phyloP scores from a whole-genome alignment of 2,113 vertebrate genomes.

The Cervus canadensis region DNA sequence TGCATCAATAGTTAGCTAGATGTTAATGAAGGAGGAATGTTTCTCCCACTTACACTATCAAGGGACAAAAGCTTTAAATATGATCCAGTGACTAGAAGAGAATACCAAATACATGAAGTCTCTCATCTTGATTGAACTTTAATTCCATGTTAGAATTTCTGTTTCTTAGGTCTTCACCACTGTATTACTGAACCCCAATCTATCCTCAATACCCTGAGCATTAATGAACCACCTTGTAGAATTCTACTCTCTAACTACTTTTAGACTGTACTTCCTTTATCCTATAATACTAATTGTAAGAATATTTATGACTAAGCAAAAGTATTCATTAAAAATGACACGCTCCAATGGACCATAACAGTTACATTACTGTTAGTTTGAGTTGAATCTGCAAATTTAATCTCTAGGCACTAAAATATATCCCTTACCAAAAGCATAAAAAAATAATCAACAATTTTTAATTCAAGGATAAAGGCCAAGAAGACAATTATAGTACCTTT shows the following conservation, averaged over 20 bases:
- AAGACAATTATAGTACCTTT: conserved; percentile 88
- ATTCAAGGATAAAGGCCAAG: conserved; percentile 35
- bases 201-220: background rate
- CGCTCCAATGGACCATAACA: background rate
- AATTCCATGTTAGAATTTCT: background rate
- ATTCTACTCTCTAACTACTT: background rate
- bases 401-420: conserved; percentile 26
- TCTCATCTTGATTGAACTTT: background rate
- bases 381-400: conserved; percentile 25
- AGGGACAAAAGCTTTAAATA: conserved; percentile 13
- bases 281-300: background rate
- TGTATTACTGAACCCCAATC: background rate
- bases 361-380: background rate
- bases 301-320: conserved; percentile 10
- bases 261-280: conserved; percentile 28
- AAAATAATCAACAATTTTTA: conserved; percentile 24
- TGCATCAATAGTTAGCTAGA: background rate
- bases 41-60: background rate
- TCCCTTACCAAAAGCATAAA: background rate
- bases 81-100: conserved; percentile 1
- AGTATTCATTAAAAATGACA: conserved; percentile 25
- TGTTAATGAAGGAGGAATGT: background rate
- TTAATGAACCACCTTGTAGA: background rate
- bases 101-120: background rate
- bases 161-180: background rate